Conservation (phyloP, 2,888 invertebrate species). For the Cataglyphis cursor region DNA sequence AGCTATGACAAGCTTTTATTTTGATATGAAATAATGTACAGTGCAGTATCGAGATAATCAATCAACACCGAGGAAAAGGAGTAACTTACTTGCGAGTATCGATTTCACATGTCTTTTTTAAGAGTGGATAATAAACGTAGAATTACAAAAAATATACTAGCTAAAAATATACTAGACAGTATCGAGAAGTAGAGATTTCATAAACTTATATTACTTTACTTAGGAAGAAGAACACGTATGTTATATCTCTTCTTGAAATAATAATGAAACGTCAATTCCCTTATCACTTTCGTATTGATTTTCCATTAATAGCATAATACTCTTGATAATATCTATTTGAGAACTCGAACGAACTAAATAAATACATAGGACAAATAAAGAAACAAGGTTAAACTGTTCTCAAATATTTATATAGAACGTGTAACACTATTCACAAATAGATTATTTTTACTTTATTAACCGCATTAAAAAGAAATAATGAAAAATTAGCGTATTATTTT, state of each 20-base stretch:
- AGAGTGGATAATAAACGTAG: too few relatives aligned
- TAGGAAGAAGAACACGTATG: not conserved
- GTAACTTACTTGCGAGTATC: too few relatives aligned
- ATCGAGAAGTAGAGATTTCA: not conserved
- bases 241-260: not conserved
- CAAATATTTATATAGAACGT: not conserved
- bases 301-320: not conserved
- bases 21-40: too few relatives aligned
- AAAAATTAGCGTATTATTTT: not conserved
- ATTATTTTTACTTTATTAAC: not conserved
- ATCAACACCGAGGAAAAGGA: too few relatives aligned
- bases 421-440: not conserved
- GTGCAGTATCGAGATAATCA: too few relatives aligned
- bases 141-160: too few relatives aligned
- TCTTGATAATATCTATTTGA: not conserved
- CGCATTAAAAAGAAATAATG: not conserved
- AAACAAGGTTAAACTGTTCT: slow-evolving; percentile 3
- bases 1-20: too few relatives aligned
- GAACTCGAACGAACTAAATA: not conserved
- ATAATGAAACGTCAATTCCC: slow-evolving; percentile 3
- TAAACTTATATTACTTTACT: not conserved
- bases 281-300: slow-evolving; percentile 18
- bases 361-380: not conserved
- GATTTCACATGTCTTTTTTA: too few relatives aligned
- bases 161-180: not conserved